A percentile compares a stretch with the other conserved stretches of the same genome.
These are phyloP conservation scores for Tragopan temminckii DNA, from an alignment of 2,797 vertebrate species.

Conservation along the genomic window DNA sequence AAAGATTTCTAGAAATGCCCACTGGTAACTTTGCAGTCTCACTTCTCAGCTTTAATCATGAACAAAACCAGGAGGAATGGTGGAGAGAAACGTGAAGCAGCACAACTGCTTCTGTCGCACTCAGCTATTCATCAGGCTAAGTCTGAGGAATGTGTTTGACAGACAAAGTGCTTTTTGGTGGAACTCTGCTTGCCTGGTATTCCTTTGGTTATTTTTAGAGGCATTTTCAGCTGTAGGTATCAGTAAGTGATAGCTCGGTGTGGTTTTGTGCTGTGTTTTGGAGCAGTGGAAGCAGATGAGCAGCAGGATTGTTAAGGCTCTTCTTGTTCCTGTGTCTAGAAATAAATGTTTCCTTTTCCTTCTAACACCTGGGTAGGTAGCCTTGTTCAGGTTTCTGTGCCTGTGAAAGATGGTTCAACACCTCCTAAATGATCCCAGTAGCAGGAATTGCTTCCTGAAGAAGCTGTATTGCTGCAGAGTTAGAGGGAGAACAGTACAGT, in stretches of 20 bases:
- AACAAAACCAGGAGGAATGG: conserved; percentile 5
- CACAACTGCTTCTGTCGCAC: conserved; percentile 8
- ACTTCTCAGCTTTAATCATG: neutral
- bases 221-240: conserved; percentile 16
- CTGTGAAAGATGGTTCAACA: neutral
- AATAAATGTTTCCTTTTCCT: neutral
- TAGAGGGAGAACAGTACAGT: neutral
- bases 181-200: neutral
- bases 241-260: neutral
- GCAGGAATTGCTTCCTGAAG: neutral
- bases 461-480: neutral
- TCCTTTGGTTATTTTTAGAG: conserved; percentile 51
- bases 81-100: neutral
- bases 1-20: neutral
- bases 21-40: neutral
- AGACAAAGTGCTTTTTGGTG: conserved; percentile 21
- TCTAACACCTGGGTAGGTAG: neutral
- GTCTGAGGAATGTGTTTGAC: conserved; percentile 31
- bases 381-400: neutral
- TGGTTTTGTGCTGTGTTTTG: neutral
- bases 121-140: neutral
- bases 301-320: neutral
- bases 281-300: conserved; percentile 10
- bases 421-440: neutral
- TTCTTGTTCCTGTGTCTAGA: neutral